Evolutionary conservation across 2,888 invertebrate genomes (phyloP).

Genomic region (Calameuta idolon): DNA sequence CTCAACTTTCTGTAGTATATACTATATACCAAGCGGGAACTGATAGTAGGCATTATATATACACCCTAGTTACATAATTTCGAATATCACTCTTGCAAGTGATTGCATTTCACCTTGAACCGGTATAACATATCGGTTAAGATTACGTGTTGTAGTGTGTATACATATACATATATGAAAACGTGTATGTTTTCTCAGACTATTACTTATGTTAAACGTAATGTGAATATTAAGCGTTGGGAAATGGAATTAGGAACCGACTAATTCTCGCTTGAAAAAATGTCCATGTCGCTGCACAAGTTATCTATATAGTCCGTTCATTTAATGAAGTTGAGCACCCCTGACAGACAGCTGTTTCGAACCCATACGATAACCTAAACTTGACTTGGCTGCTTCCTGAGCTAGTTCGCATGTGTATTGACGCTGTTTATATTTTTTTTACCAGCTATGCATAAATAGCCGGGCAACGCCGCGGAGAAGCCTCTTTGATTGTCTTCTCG

Average conservation of each 20-base stretch:
- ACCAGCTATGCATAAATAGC: slow-evolving; percentile 60
- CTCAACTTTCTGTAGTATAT: neutral
- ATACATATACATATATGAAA: too few relatives aligned
- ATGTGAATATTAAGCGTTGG: neutral
- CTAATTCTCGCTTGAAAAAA: neutral
- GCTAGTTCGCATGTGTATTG: slow-evolving; percentile 59
- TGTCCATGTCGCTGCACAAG: neutral
- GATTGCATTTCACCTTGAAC: neutral
- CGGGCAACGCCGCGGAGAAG: slow-evolving; percentile 35
- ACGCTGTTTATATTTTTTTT: slow-evolving; percentile 47
- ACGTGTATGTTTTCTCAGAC: neutral
- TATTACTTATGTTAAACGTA: neutral
- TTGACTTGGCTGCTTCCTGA: slow-evolving; percentile 36
- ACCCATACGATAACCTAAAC: slow-evolving; percentile 61
- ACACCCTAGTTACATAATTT: neutral
- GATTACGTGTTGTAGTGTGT: neutral
- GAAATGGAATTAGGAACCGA: neutral
- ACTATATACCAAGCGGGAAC: neutral
- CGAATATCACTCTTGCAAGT: neutral
- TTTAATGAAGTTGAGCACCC: slow-evolving; percentile 50
- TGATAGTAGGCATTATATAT: neutral
- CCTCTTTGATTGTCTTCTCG: slow-evolving; percentile 61
- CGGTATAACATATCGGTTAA: neutral
- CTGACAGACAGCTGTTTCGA: slow-evolving; percentile 63
- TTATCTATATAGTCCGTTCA: neutral